Conservation (phyloP, 2,888 invertebrate genomes). For the Ligdia adustata region DNA sequence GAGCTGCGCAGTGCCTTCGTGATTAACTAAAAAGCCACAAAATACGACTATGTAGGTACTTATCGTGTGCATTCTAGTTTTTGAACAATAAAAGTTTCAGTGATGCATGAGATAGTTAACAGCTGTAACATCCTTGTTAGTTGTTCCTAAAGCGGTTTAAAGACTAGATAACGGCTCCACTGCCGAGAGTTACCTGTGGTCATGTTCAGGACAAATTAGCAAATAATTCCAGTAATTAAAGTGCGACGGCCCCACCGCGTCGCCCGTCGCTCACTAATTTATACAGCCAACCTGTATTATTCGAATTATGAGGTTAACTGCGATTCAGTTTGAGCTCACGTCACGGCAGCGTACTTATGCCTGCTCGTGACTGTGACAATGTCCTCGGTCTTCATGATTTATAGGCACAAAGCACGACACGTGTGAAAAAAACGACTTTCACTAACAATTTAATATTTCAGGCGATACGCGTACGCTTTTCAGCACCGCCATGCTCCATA, state of each 20-base stretch:
- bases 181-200: constrained; percentile 55
- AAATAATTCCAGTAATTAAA: constrained; percentile 74
- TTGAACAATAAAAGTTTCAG: constrained; percentile 1
- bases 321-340: constrained; percentile 44
- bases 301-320: constrained; percentile 48
- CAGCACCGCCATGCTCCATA: neutral
- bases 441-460: constrained; percentile 42
- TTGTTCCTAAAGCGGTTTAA: constrained; percentile 65
- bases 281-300: constrained; percentile 43
- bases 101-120: constrained; percentile 31
- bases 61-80: neutral
- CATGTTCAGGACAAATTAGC: constrained; percentile 70
- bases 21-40: no score
- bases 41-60: no score
- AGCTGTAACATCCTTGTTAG: constrained; percentile 55
- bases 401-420: constrained; percentile 53
- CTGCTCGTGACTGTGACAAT: constrained; percentile 50
- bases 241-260: constrained; percentile 50
- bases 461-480: constrained; percentile 33
- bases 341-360: constrained; percentile 19
- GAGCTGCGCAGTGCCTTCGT: neutral
- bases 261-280: constrained; percentile 46
- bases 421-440: constrained; percentile 50
- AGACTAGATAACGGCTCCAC: constrained; percentile 65
- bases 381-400: constrained; percentile 59